A percentile compares a stretch with the other conserved stretches of the same genome.
Conservation (phyloP, 2,888 invertebrate genomes). For the Sarcophaga subvicina region DNA sequence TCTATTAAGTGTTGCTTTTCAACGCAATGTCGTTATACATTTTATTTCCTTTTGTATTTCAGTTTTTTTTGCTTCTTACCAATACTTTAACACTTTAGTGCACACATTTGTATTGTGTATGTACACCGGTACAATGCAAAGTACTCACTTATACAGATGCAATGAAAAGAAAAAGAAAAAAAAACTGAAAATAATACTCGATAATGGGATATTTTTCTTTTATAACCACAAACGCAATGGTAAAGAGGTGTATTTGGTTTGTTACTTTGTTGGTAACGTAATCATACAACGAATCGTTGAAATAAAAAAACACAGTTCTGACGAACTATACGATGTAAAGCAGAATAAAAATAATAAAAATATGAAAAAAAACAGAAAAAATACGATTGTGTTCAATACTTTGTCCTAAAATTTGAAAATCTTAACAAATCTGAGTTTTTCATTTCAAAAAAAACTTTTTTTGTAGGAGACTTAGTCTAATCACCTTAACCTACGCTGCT, state of each 20-base stretch:
- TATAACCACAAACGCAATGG: background rate
- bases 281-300: background rate
- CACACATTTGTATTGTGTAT: background rate
- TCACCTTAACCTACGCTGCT: background rate
- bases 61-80: background rate
- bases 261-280: background rate
- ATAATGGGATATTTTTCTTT: background rate
- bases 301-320: no score
- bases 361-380: no score
- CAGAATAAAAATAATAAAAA: no score
- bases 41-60: constrained; percentile 31
- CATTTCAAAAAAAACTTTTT: background rate
- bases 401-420: background rate
- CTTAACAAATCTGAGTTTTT: no score
- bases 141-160: no score
- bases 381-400: no score
- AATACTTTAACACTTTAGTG: constrained; percentile 31
- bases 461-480: background rate
- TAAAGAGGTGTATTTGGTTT: background rate
- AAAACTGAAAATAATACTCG: background rate
- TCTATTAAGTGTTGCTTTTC: constrained; percentile 25
- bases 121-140: background rate
- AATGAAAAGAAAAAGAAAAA: background rate
- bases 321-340: no score
- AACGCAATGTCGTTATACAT: constrained; percentile 19